phyloP scores from a whole-genome alignment of 2,888 invertebrate genomes.

The Drosophila kuntzei region DNA sequence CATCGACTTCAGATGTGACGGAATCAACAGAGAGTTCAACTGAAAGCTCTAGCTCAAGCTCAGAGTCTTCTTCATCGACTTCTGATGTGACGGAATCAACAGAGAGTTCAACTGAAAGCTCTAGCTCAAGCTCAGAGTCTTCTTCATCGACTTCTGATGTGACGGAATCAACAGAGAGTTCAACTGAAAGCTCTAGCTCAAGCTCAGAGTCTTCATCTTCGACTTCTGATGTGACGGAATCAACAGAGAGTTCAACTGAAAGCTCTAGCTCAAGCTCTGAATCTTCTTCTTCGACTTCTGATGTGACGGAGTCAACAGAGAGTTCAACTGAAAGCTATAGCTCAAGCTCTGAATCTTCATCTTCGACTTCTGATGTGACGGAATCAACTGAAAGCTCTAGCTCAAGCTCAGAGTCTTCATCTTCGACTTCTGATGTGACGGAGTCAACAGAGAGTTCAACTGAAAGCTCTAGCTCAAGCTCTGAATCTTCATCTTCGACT shows the following conservation, averaged over 20 bases:
- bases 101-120: conserved; percentile 1
- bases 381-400: conserved; percentile 4
- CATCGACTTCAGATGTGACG: conserved; percentile 17
- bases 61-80: conserved; percentile 9
- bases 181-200: conserved; percentile 5
- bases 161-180: conserved; percentile 3
- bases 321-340: conserved; percentile 8
- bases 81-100: not conserved
- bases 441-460: conserved; percentile 1
- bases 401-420: conserved; percentile 8
- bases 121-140: conserved; percentile 1
- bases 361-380: conserved; percentile 14
- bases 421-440: not conserved
- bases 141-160: not conserved
- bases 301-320: not conserved
- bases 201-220: conserved; percentile 9
- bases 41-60: conserved; percentile 4
- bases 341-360: conserved; percentile 7
- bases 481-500: conserved; percentile 1
- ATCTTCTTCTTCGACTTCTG: not conserved
- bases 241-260: conserved; percentile 20
- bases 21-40: conserved; percentile 10
- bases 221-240: not conserved
- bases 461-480: conserved; percentile 1
- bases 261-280: conserved; percentile 2